Conservation (phyloP, 2,113 vertebrate genomes). For the Budorcas taxicolor region DNA sequence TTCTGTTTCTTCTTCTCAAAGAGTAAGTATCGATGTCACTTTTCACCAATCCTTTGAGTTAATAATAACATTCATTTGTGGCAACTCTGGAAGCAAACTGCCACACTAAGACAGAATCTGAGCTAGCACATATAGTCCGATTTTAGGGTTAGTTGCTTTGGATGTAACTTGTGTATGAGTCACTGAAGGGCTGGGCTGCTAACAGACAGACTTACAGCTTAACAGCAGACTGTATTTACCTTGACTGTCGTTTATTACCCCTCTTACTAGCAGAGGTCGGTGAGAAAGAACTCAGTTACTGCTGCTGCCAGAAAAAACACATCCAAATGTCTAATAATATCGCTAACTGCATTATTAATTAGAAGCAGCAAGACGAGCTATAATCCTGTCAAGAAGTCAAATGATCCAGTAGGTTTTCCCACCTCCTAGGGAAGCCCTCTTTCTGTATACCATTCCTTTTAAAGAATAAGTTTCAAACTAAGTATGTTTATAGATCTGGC, state of each 20-base stretch:
- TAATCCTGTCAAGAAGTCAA: slow-evolving; percentile 2
- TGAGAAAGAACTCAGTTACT: background rate
- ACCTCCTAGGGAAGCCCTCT: background rate
- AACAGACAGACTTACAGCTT: background rate
- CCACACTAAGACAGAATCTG: background rate
- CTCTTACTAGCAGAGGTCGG: background rate
- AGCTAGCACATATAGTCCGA: background rate
- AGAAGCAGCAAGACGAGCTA: background rate
- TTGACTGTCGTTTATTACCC: background rate
- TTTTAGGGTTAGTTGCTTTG: slow-evolving; percentile 25
- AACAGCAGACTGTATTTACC: slow-evolving; percentile 14
- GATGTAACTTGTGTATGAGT: background rate
- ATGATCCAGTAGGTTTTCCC: background rate
- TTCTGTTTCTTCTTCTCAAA: background rate
- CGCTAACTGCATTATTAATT: background rate
- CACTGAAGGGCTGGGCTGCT: background rate
- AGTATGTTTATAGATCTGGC: background rate
- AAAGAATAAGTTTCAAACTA: background rate
- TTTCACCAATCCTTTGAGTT: slow-evolving; percentile 2
- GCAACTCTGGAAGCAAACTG: slow-evolving; percentile 28
- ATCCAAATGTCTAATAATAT: background rate
- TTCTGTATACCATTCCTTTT: background rate
- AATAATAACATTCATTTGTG: slow-evolving; percentile 21
- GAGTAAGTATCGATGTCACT: background rate
- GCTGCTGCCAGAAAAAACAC: background rate